These are phyloP conservation scores for Aelia acuminata DNA, from an alignment of 2,888 invertebrate species.

Conservation along the genomic window DNA sequence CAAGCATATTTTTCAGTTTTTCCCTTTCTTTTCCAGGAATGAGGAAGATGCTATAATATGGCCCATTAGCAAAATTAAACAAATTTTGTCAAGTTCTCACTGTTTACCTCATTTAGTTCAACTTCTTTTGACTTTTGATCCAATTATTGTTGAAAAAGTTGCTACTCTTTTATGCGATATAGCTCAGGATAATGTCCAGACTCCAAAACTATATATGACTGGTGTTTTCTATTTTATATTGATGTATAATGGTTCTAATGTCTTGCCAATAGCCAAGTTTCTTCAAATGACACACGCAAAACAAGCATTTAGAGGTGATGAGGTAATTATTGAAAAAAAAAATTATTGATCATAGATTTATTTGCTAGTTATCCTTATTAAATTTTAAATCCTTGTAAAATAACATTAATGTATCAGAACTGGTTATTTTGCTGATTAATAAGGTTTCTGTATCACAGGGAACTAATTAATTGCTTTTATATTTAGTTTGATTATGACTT, in stretches of 20 bases:
- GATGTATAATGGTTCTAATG: slow-evolving; percentile 98
- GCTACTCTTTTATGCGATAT: slow-evolving; percentile 89
- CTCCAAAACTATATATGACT: slow-evolving; percentile 93
- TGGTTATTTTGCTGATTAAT: neutral
- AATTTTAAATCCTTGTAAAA: neutral
- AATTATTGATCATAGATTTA: neutral
- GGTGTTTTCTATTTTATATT: slow-evolving; percentile 99
- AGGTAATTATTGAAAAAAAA: slow-evolving; percentile 69
- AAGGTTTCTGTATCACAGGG: neutral
- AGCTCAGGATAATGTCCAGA: slow-evolving; percentile 95
- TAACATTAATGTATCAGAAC: neutral
- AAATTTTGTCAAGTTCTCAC: slow-evolving; percentile 74
- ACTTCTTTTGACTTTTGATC: slow-evolving; percentile 96
- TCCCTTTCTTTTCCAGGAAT: slow-evolving; percentile 75
- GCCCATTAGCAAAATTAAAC: slow-evolving; percentile 87
- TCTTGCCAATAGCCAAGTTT: slow-evolving; percentile 94
- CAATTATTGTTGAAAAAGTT: slow-evolving; percentile 95
- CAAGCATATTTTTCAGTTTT: neutral
- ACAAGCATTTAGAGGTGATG: slow-evolving; percentile 95
- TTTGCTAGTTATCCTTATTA: neutral
- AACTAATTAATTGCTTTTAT: neutral
- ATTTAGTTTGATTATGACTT: no score
- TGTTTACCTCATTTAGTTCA: slow-evolving; percentile 95
- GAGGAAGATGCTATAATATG: slow-evolving; percentile 94
- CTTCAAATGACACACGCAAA: slow-evolving; percentile 94